phyloP scores from a whole-genome alignment of 2,113 vertebrate species.

The Perccottus glenii region DNA sequence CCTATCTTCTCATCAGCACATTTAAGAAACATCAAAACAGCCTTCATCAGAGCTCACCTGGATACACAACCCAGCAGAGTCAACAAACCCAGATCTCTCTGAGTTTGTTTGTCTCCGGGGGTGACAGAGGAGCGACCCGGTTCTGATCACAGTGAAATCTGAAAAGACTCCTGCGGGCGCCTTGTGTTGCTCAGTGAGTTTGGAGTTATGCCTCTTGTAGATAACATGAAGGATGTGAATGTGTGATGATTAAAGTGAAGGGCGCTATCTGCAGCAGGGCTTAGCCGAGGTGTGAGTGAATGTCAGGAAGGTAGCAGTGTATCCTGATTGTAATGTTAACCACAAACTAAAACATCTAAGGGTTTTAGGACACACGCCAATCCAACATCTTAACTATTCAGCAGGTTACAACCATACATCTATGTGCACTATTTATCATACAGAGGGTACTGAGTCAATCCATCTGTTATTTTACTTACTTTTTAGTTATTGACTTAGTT shows the following conservation, averaged over 20 bases:
- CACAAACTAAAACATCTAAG: no score
- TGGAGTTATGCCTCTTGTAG: slow-evolving; percentile 43
- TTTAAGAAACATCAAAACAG: slow-evolving; percentile 65
- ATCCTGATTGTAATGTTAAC: slow-evolving; percentile 30
- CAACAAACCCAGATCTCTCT: slow-evolving; percentile 26
- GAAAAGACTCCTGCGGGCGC: slow-evolving; percentile 37
- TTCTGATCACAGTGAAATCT: slow-evolving; percentile 1
- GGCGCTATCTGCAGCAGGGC: slow-evolving; percentile 37
- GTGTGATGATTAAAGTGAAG: slow-evolving; percentile 73
- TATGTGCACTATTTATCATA: no score
- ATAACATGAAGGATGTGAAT: slow-evolving; percentile 68
- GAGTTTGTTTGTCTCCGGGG: slow-evolving; percentile 18
- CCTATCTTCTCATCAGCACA: slow-evolving; percentile 58
- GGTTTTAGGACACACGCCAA: no score
- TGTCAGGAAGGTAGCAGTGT: not conserved
- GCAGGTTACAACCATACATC: no score
- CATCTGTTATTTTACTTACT: no score
- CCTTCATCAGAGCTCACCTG: slow-evolving; percentile 57
- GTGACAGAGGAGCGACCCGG: slow-evolving; percentile 29
- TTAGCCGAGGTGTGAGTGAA: slow-evolving; percentile 18
- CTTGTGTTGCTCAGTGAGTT: slow-evolving; percentile 43
- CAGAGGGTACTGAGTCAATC: no score
- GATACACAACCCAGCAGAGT: slow-evolving; percentile 43
- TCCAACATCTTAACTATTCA: no score
- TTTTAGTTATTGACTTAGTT: no score